Evolutionary conservation across 2,113 vertebrate species (phyloP), one percentile per base, ranked within the genome.

Genomic region (Tursiops truncatus): DNA sequence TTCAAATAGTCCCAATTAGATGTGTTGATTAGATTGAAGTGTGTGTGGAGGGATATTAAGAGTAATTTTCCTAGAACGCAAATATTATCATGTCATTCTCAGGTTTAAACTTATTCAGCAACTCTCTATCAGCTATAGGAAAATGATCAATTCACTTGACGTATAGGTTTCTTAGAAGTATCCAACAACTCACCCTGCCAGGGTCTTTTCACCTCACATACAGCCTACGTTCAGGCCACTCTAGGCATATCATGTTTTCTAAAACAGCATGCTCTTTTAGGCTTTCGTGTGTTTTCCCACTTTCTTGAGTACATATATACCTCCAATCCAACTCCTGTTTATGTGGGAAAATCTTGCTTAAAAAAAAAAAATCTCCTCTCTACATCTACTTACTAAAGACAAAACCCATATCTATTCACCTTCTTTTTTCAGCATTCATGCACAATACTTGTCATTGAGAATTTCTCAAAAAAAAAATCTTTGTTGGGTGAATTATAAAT

Each of bases 161-260:
- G 62, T 0, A 1, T 0, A 8, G 60, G 8, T 33, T 31, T 65
- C 28, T 83, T 18, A 1, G 6, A 70, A 14, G 38, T 15, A 13
- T 11, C 17, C 12, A 7, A 14, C 26, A 4, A 12, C 8, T 20
- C 53, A 9, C 28, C 20, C 15, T 4, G 33, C 8, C 12, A 56
- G 14, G 44, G 6, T 38, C 36, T 23, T 8, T 17, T 5, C 1
- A 8, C 3, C 17, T 28, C n/a, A 38, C 5, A 23, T 0, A 31
- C 7, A 33, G n/a, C 2, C 56, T 9, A 18, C 26, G 28, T 25
- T 81, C 33, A 41, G 33, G 3, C 20, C 38, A 15, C 18, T 17
- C 20, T 26, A 81, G 18, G 2, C 21, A 26, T 0, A 4, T 4
- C 62, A 5, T 10, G 8, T 13, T 53, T 67, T 31, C 26, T 41